Evolutionary conservation across 2,113 vertebrate genomes (phyloP).

Genomic region (Ascaphus truei): DNA sequence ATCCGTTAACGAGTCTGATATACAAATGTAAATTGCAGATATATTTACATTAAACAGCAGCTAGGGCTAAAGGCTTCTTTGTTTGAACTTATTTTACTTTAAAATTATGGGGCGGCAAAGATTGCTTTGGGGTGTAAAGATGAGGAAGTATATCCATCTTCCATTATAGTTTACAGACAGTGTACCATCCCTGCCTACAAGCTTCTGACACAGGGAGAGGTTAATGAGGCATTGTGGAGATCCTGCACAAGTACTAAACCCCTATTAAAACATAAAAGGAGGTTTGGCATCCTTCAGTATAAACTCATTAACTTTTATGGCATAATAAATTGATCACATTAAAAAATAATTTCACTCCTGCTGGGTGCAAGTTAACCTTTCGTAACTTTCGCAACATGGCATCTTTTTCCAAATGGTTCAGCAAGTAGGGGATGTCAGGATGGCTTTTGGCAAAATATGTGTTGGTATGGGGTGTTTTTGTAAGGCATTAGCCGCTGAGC

Average conservation of each 20-base stretch:
- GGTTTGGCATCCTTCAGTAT: conserved; percentile 66
- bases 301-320: conserved; percentile 84
- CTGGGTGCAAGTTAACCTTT: conserved; percentile 53
- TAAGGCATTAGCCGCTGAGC: not conserved
- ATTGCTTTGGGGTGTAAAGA: conserved; percentile 25
- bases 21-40: not conserved
- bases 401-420: not conserved
- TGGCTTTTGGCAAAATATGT: not conserved
- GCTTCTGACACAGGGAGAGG: conserved; percentile 36
- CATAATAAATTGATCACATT: conserved; percentile 74
- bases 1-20: not conserved
- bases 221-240: conserved; percentile 55
- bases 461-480: not conserved
- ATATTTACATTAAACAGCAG: not conserved
- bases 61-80: not conserved
- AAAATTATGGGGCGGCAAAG: conserved; percentile 26
- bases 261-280: conserved; percentile 70
- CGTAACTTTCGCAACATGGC: not conserved
- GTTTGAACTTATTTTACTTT: conserved; percentile 28
- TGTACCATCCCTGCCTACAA: not conserved
- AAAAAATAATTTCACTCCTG: conserved; percentile 65
- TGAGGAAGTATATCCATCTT: conserved; percentile 24
- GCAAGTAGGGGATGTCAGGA: not conserved
- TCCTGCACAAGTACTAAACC: conserved; percentile 59
- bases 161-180: conserved; percentile 21